Evolutionary conservation across 2,113 vertebrate species (phyloP).

Genomic region (Aramus guarauna): DNA sequence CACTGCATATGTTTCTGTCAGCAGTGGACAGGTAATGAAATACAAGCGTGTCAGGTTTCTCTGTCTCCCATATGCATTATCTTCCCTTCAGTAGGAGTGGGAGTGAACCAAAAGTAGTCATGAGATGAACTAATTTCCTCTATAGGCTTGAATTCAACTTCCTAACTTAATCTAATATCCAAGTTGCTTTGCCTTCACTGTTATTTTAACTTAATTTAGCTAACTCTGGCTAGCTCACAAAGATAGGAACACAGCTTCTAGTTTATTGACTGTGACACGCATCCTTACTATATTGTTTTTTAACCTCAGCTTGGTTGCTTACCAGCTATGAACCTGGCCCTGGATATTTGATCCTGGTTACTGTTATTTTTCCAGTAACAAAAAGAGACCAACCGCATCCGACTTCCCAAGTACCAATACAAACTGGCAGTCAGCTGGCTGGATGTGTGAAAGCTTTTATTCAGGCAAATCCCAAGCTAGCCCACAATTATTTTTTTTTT

Average conservation of each 20-base stretch:
- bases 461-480: background rate
- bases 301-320: background rate
- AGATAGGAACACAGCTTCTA: background rate
- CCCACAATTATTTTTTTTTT: background rate
- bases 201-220: background rate
- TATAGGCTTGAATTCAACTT: conserved; percentile 6
- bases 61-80: background rate
- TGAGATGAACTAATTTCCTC: conserved; percentile 13
- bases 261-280: background rate
- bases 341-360: background rate
- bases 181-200: conserved; percentile 8
- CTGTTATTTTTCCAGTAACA: background rate
- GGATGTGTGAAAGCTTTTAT: background rate
- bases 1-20: background rate
- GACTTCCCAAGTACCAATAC: background rate
- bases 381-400: background rate
- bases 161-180: conserved; percentile 5
- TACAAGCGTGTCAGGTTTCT: conserved; percentile 1
- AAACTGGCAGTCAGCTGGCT: background rate
- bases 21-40: conserved; percentile 32
- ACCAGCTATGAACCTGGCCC: background rate
- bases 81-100: background rate
- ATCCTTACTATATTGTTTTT: background rate
- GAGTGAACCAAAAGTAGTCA: conserved; percentile 4
- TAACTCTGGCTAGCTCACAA: background rate